Percentiles rank a stretch among this genome's conserved stretches.
These are phyloP conservation scores for Pelobates fuscus DNA, from an alignment of 2,113 vertebrate species.

Conservation along the genomic window DNA sequence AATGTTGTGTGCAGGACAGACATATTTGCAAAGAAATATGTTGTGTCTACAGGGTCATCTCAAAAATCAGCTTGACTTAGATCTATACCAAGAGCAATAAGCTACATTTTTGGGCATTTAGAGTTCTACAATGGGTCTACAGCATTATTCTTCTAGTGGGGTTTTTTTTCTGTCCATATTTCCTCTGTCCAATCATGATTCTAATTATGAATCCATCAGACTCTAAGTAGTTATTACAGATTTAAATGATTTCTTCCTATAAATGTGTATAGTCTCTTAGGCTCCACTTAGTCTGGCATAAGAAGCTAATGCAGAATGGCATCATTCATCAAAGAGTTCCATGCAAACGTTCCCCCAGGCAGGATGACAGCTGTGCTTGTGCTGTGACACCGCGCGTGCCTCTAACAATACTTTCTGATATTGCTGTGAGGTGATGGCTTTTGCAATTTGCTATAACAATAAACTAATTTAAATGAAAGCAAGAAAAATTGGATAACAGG, in stretches of 20 bases:
- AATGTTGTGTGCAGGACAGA: too few species aligned
- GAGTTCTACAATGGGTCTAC: too few species aligned
- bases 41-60: too few species aligned
- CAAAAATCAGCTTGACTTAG: too few species aligned
- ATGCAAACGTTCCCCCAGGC: constrained; percentile 7
- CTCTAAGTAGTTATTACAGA: not conserved
- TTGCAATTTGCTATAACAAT: constrained; percentile 11
- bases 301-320: not conserved
- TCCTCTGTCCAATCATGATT: too few species aligned
- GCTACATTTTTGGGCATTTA: too few species aligned
- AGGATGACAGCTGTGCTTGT: constrained; percentile 8
- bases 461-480: constrained; percentile 19
- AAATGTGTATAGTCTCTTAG: constrained; percentile 11
- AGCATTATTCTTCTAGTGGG: too few species aligned
- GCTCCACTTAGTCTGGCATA: constrained; percentile 18
- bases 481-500: not conserved
- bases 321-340: constrained; percentile 1
- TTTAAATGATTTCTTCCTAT: not conserved
- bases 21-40: too few species aligned
- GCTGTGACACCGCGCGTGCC: constrained; percentile 3
- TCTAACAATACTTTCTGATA: not conserved
- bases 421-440: not conserved
- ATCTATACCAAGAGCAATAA: too few species aligned
- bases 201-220: too few species aligned
- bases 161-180: too few species aligned